Evolutionary conservation across 2,888 invertebrate species (phyloP).

Genomic region (Dryadula phaetusa): DNA sequence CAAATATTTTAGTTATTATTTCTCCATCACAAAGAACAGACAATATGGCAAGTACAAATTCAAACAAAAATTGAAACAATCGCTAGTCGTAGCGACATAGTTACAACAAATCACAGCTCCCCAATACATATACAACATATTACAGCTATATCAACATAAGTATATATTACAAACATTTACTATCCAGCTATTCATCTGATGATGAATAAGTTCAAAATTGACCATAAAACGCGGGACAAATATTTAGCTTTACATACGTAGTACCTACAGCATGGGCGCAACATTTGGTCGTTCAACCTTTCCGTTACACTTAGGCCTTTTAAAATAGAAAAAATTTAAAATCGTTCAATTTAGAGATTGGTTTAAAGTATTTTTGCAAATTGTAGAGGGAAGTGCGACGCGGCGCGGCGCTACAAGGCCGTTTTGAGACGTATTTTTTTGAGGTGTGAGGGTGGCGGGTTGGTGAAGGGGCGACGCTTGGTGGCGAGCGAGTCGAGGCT

Average conservation of each 20-base stretch:
- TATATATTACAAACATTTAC: constrained; percentile 9
- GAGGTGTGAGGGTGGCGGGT: constrained; percentile 64
- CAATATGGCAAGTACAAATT: constrained; percentile 17
- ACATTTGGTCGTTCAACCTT: not conserved
- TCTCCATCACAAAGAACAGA: not conserved
- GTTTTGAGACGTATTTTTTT: constrained; percentile 78
- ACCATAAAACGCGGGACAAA: not conserved
- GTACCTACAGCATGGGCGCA: not conserved
- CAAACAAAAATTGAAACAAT: constrained; percentile 10
- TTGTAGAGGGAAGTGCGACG: constrained; percentile 56
- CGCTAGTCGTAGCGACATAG: not conserved
- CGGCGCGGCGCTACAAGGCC: constrained; percentile 66
- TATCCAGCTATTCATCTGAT: too few species aligned
- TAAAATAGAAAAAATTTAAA: not conserved
- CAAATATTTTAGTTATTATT: not conserved
- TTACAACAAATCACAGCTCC: not conserved
- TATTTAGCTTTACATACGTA: not conserved
- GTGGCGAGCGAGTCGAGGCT: constrained; percentile 55
- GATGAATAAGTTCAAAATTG: not conserved
- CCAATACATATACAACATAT: not conserved
- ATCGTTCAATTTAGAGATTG: not conserved
- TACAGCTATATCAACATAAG: not conserved
- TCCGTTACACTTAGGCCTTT: constrained; percentile 15
- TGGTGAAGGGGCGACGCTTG: constrained; percentile 65
- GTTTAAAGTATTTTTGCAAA: not conserved